A percentile compares a stretch with the other conserved stretches of the same genome.
Conservation (phyloP, 1,140 invertebrate genomes). For the Ostrea denselamellosa region DNA sequence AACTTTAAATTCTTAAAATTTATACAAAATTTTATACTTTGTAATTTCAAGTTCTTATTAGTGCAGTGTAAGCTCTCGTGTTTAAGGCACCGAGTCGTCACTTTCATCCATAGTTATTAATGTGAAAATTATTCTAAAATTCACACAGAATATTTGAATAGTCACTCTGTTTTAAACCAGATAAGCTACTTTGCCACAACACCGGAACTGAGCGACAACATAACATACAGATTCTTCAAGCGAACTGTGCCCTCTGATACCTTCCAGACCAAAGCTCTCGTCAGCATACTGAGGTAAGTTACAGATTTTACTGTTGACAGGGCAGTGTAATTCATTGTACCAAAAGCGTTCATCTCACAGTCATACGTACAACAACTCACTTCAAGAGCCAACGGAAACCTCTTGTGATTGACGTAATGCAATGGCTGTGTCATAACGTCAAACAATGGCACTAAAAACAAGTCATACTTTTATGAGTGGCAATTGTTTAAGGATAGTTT, state of each 20-base stretch:
- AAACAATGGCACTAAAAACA: neutral
- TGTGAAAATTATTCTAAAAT: too few relatives aligned
- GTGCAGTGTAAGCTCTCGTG: too few relatives aligned
- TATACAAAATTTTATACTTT: too few relatives aligned
- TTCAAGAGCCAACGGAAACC: neutral
- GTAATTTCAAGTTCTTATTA: too few relatives aligned
- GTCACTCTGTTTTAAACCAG: slow-evolving; percentile 74
- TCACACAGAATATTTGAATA: neutral
- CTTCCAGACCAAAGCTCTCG: slow-evolving; percentile 86
- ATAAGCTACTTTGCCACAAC: slow-evolving; percentile 87
- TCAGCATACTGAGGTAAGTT: slow-evolving; percentile 76
- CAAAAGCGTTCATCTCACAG: too few relatives aligned
- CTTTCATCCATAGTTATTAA: too few relatives aligned
- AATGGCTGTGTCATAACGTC: neutral
- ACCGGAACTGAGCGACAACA: slow-evolving; percentile 81
- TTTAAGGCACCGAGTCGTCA: too few relatives aligned
- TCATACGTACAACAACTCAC: neutral
- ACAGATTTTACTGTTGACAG: neutral
- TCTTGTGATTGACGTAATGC: neutral
- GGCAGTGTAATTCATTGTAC: too few relatives aligned
- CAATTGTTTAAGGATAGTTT: too few relatives aligned
- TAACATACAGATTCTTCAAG: slow-evolving; percentile 85
- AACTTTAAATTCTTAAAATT: too few relatives aligned
- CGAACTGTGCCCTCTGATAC: slow-evolving; percentile 84
- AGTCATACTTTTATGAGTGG: too few relatives aligned